Evolutionary conservation across 2,113 vertebrate genomes (phyloP), one percentile per base, ranked within the genome.

Genomic region (Poecilia latipinna): DNA sequence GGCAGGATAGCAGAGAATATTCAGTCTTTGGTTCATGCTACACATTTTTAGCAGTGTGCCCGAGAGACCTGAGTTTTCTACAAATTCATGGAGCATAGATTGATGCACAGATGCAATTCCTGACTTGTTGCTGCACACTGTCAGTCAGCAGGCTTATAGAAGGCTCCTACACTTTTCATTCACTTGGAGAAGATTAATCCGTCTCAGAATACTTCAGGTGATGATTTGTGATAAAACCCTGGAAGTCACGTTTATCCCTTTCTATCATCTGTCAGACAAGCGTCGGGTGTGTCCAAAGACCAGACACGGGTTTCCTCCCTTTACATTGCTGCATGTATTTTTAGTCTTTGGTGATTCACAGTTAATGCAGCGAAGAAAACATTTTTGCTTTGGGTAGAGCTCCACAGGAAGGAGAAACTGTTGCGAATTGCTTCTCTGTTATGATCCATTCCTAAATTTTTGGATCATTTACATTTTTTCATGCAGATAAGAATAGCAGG

Each of bases 301-400:
- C 26, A 24, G 4, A 65, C 0, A 24, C 29, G 28, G 1, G 15
- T 70, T 72, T 74, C 72, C 75, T 78, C 85, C 82, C 73, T 74
- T 65, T 13, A 32, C 24, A 32, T 11, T 12, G 12, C 1, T 8
- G n/a, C 0, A 74, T 71, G 84, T 83, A 82, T 80, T 84, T 80
- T 70, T 66, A 81, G 60, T 29, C 51, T 28, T 4, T 65, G 32
- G 12, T 83, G 62, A 72, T 72, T 86, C 61, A 85, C 13, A 3
- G 3, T 70, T 24, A 75, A 19, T 33, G 65, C 61, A 61, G 62
- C 74, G 5, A 10, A 70, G 22, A 63, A 32, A 85, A 80, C 31
- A 86, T 3, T 67, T 67, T 11, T 44, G 29, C 6, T n/a, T 10
- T 26, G 57, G 4, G 17, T 3, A 35, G 4, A 29, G 48, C 69